Conservation (phyloP, 1,140 invertebrate species). For the Spodoptera litura region DNA sequence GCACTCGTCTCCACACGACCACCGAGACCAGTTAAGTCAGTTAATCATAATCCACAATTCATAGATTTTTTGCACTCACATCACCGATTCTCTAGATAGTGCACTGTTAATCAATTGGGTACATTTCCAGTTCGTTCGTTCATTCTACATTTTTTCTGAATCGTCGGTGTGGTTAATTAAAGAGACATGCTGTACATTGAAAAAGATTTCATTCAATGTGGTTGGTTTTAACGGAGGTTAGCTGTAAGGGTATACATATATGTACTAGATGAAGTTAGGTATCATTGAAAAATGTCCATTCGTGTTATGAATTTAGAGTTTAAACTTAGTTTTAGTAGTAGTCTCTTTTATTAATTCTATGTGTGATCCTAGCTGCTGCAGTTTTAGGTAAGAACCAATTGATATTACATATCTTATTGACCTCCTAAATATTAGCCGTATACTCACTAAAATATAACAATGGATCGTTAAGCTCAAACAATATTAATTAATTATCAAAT, state of each 20-base stretch:
- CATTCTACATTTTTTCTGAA: not conserved
- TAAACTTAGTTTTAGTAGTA: not conserved
- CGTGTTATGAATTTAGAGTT: no score
- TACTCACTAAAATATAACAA: no score
- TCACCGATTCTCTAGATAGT: not conserved
- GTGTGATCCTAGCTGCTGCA: no score
- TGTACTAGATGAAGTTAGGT: not conserved
- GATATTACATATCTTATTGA: no score
- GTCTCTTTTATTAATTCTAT: no score
- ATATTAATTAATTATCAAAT: no score
- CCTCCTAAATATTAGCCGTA: no score
- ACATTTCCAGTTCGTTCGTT: not conserved
- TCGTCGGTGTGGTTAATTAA: constrained; percentile 14
- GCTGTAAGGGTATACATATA: not conserved
- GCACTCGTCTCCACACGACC: not conserved
- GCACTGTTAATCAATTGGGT: not conserved
- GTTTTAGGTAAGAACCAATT: no score
- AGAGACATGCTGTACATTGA: not conserved
- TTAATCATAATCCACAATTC: not conserved
- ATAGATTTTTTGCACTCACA: not conserved
- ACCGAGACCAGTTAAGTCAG: not conserved
- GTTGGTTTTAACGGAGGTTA: not conserved
- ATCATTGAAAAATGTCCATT: not conserved
- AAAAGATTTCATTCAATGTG: not conserved
- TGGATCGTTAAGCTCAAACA: no score